Percentiles rank a stretch among this genome's conserved stretches.
Evolutionary conservation across 2,797 vertebrate species (phyloP).

Genomic region (Sebastes taczanowskii): DNA sequence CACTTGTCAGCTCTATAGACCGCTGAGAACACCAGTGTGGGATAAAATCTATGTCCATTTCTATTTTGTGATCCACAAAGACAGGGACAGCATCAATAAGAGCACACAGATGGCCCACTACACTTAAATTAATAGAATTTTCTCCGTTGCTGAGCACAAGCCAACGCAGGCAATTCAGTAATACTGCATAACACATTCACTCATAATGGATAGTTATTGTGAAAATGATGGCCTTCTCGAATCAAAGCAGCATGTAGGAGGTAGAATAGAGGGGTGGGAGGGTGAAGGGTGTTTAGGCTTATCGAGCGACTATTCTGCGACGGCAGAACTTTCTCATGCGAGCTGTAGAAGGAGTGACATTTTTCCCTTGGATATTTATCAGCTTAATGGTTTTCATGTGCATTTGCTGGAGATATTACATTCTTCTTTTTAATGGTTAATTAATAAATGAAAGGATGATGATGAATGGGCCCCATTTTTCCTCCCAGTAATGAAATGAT

Average conservation of each 20-base stretch:
- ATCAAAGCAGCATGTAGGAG: constrained; percentile 62
- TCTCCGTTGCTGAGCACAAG: constrained; percentile 20
- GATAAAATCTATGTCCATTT: constrained; percentile 59
- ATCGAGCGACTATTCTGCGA: constrained; percentile 26
- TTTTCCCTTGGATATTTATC: constrained; percentile 73
- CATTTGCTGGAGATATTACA: constrained; percentile 55
- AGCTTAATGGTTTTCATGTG: constrained; percentile 70
- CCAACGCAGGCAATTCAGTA: constrained; percentile 38
- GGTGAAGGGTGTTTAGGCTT: constrained; percentile 56
- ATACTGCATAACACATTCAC: constrained; percentile 50
- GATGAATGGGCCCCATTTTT: constrained; percentile 66
- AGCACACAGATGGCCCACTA: constrained; percentile 48
- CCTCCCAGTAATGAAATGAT: constrained; percentile 61
- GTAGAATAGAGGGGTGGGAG: constrained; percentile 27
- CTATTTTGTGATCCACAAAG: constrained; percentile 40
- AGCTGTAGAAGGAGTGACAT: constrained; percentile 59
- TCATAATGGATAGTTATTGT: constrained; percentile 68
- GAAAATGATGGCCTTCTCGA: constrained; percentile 71
- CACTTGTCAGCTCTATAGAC: background rate
- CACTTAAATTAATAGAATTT: constrained; percentile 41
- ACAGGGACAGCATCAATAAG: constrained; percentile 14
- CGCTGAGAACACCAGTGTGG: background rate
- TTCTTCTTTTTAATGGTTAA: constrained; percentile 67
- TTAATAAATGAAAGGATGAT: constrained; percentile 73
- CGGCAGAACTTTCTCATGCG: constrained; percentile 36